Percentiles rank a stretch among this genome's conserved stretches.
phyloP scores from a whole-genome alignment of 2,888 invertebrate genomes.

The Lissocephala sabroskyi region DNA sequence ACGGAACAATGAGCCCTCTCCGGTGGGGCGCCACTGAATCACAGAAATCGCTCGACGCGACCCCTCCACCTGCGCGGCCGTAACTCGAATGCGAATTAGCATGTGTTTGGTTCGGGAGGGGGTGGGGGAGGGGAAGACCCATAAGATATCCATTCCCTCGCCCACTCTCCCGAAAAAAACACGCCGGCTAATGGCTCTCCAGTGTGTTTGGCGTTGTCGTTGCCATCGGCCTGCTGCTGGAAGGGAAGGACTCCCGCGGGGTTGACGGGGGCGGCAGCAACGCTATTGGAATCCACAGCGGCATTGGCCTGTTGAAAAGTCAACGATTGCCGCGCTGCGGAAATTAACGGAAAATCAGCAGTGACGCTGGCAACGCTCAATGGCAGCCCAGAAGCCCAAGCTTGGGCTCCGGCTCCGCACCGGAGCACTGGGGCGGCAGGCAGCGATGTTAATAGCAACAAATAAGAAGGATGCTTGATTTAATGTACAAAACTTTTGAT shows the following conservation, averaged over 20 bases:
- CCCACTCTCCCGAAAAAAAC: conserved; percentile 21
- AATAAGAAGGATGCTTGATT: conserved; percentile 60
- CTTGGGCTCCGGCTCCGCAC: neutral
- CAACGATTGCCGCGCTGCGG: conserved; percentile 63
- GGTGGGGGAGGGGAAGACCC: conserved; percentile 6
- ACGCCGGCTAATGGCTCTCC: conserved; percentile 53
- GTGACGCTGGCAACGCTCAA: conserved; percentile 3
- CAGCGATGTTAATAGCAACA: conserved; percentile 46
- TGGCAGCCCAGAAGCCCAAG: too few species aligned
- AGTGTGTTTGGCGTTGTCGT: conserved; percentile 39
- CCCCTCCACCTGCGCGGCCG: neutral
- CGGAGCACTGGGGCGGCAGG: conserved; percentile 7
- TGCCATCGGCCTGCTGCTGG: too few species aligned
- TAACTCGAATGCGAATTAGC: conserved; percentile 31
- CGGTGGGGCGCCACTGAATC: too few species aligned
- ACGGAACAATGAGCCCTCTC: too few species aligned
- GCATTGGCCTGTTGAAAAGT: conserved; percentile 45
- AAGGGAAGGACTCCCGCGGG: too few species aligned
- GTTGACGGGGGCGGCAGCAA: too few species aligned
- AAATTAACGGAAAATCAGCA: conserved; percentile 62
- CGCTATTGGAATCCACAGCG: too few species aligned
- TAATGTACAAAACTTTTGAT: conserved; percentile 60
- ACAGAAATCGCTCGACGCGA: too few species aligned
- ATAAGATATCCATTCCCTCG: conserved; percentile 1
- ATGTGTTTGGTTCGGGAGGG: conserved; percentile 19